Evolutionary conservation across 2,888 invertebrate species (phyloP), one percentile per base, ranked within the genome.

Genomic region (Troilus luridus): DNA sequence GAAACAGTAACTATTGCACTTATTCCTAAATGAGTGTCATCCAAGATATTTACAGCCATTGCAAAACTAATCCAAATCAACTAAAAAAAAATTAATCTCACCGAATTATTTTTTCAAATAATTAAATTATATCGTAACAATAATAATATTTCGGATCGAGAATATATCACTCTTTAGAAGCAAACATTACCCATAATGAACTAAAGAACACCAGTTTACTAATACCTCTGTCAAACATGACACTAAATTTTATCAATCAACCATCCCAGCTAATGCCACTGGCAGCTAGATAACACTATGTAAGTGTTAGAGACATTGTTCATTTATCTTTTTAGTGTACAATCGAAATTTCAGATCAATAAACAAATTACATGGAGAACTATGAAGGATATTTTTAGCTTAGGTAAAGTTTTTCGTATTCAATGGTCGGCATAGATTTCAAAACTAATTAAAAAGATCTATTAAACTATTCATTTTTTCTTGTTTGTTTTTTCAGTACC

Each of bases 1-100:
- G 96, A 95, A 60, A 97, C 96, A 0, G 97, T 97, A 89, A 98
- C 97, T 94, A 98, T 97, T 59, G 97, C 98, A 94, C 97, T 97
- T 92, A 98, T 96, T 92, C 97, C 97, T 94, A 97, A 96, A 94
- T 98, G 98, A 94, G 97, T 97, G 93, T 96, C 96, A 94, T 98
- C 98, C 94, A 97, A 95, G 93, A 98, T 95, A 93, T 95, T 95
- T 89, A 97, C 96, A 94, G 96, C 96, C 97, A 97, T 97, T 92
- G 90, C 88, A 41, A 41, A 77, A 77, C 21, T 77, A 24, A 67
- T 77, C 8, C 72, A 77, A 77, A 77, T 41, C 72, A 27, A 41
- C 14, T 77, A 27, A 27, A 21, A 41, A 19, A 77, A 41, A 41
- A 77, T 41, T 24, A 64, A 64, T 27, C 2, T 27, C 67, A 67